Evolutionary conservation across 2,113 vertebrate species (phyloP).

Genomic region (Spea bombifrons): DNA sequence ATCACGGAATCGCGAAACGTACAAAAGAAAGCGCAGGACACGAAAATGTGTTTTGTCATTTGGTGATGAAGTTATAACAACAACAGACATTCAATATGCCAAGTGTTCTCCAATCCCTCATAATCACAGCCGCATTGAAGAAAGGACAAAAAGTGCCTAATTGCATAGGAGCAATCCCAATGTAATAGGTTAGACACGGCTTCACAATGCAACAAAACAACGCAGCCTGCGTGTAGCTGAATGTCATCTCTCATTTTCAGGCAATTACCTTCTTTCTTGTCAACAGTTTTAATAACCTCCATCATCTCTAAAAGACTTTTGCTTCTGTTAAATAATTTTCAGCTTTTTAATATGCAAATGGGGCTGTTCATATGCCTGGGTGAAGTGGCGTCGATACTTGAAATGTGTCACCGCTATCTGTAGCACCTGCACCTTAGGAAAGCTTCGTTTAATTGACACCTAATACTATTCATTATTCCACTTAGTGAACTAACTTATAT

Average conservation of each 20-base stretch:
- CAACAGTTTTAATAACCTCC: conserved; percentile 99
- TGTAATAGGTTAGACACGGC: conserved; percentile 99
- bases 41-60: conserved; percentile 99
- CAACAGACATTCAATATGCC: conserved; percentile 99
- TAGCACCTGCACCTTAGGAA: conserved; percentile 96
- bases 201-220: conserved; percentile 95
- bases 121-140: conserved; percentile 99
- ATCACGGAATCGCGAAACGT: conserved; percentile 99
- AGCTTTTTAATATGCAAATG: conserved; percentile 99
- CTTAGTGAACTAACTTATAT: conserved; percentile 96
- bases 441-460: conserved; percentile 98
- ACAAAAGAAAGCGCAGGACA: conserved; percentile 81
- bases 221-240: conserved; percentile 92
- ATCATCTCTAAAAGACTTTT: conserved; percentile 95
- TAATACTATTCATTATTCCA: conserved; percentile 99
- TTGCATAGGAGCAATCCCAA: conserved; percentile 99
- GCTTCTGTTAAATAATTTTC: conserved; percentile 98
- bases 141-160: conserved; percentile 99
- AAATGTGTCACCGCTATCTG: conserved; percentile 93
- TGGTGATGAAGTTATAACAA: conserved; percentile 96
- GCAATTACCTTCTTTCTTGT: conserved; percentile 99
- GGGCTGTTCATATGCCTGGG: conserved; percentile 91
- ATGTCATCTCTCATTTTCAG: conserved; percentile 98
- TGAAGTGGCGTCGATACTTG: conserved; percentile 94
- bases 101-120: conserved; percentile 99